Evolutionary conservation across 2,888 invertebrate species (phyloP).

Genomic region (Chydorus sphaericus): DNA sequence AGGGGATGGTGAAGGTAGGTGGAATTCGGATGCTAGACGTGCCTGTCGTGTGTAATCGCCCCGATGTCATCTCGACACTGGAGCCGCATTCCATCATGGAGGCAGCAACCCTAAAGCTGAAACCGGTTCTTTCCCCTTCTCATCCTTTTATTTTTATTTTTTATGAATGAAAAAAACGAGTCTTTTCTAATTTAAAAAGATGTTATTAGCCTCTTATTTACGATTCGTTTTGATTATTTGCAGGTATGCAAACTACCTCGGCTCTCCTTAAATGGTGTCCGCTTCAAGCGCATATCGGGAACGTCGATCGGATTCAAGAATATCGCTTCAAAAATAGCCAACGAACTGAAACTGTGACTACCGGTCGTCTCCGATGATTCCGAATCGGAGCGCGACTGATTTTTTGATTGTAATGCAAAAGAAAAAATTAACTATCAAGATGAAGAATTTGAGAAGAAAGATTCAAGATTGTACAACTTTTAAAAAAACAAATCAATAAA

Average conservation of each 20-base stretch:
- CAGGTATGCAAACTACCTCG: constrained; percentile 94
- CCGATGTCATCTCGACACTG: too few relatives aligned
- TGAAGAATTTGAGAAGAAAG: background rate
- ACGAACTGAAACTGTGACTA: constrained; percentile 99
- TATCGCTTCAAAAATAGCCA: constrained; percentile 99
- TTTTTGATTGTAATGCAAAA: background rate
- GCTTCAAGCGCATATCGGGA: constrained; percentile 94
- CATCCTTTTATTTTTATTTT: too few relatives aligned
- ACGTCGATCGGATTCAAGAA: constrained; percentile 98
- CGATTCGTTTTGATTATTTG: background rate
- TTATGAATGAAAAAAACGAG: too few relatives aligned
- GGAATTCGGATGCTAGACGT: too few relatives aligned
- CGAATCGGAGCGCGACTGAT: constrained; percentile 1
- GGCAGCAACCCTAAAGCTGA: too few relatives aligned
- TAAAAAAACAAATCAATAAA: too few relatives aligned
- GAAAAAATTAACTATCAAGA: background rate
- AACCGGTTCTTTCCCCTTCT: too few relatives aligned
- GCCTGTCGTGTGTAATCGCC: too few relatives aligned
- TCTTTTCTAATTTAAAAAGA: too few relatives aligned
- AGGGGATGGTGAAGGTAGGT: too few relatives aligned
- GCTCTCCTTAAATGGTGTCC: constrained; percentile 93
- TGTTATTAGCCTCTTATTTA: too few relatives aligned
- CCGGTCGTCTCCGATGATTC: constrained; percentile 22
- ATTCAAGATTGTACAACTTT: background rate
- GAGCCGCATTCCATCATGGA: too few relatives aligned